phyloP scores from a whole-genome alignment of 1,140 invertebrate genomes.

The Trichoplusia ni region DNA sequence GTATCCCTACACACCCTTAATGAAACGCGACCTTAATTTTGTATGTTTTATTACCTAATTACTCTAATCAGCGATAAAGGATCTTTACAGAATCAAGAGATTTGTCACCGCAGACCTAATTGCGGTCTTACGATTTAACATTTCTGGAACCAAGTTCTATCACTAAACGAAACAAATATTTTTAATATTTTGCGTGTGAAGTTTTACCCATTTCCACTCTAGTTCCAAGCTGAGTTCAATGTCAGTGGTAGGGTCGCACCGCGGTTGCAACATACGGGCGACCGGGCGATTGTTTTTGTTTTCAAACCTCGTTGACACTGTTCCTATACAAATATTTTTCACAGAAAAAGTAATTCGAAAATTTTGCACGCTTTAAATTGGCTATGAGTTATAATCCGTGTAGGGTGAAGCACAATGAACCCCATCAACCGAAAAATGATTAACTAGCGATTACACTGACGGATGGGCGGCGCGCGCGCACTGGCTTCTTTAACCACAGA shows the following conservation, averaged over 20 bases:
- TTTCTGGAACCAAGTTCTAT: too few relatives aligned
- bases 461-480: slow-evolving; percentile 70
- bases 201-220: slow-evolving; percentile 39
- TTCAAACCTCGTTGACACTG: slow-evolving; percentile 32
- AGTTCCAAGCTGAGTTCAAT: slow-evolving; percentile 65
- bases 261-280: slow-evolving; percentile 62
- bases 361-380: slow-evolving; percentile 62
- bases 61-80: too few relatives aligned
- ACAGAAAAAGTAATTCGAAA: slow-evolving; percentile 41
- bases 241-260: slow-evolving; percentile 65
- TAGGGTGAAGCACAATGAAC: slow-evolving; percentile 67
- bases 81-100: too few relatives aligned
- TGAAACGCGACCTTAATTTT: too few relatives aligned
- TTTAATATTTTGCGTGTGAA: not conserved
- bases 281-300: slow-evolving; percentile 35
- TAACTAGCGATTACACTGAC: slow-evolving; percentile 77
- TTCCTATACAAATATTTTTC: not conserved
- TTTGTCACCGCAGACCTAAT: too few relatives aligned
- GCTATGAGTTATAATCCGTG: slow-evolving; percentile 68
- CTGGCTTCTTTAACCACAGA: slow-evolving; percentile 69
- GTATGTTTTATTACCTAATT: too few relatives aligned
- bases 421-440: slow-evolving; percentile 79
- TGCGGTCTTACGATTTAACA: too few relatives aligned
- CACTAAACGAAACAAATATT: not conserved
- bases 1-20: too few relatives aligned